These are phyloP conservation scores for Asobara japonica DNA, from an alignment of 1,140 invertebrate genomes.

Conservation along the genomic window DNA sequence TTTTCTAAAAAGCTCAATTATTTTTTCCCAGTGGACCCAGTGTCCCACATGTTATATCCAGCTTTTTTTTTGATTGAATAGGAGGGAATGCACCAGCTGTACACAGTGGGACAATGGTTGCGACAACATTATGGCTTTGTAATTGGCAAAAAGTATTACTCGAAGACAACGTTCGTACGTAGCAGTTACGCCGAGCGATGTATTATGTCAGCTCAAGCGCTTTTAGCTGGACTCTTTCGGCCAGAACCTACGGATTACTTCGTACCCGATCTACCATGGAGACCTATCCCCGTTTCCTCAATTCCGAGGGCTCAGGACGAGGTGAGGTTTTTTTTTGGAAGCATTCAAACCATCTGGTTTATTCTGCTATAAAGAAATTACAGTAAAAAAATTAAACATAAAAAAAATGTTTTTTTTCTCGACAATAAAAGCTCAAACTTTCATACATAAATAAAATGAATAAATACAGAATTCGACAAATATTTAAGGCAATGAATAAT, in stretches of 20 bases:
- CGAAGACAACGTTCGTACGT: conserved; percentile 74
- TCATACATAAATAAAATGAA: too few species aligned
- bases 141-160: conserved; percentile 71
- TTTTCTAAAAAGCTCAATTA: too few species aligned
- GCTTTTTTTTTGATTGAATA: conserved; percentile 61
- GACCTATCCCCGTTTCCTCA: conserved; percentile 87
- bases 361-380: too few species aligned
- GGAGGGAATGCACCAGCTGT: conserved; percentile 82
- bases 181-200: conserved; percentile 86
- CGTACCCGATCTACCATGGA: conserved; percentile 80
- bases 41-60: too few species aligned
- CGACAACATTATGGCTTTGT: conserved; percentile 75
- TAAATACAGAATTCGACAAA: too few species aligned
- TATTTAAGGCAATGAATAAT: too few species aligned
- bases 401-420: not conserved
- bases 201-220: conserved; percentile 84
- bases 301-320: conserved; percentile 74
- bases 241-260: conserved; percentile 77
- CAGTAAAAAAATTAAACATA: not conserved
- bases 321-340: conserved; percentile 60
- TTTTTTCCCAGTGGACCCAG: too few species aligned
- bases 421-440: too few species aligned
- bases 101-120: conserved; percentile 79
- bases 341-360: not conserved
- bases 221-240: conserved; percentile 86